These are phyloP conservation scores for Lasioglossum pauxillum DNA, from an alignment of 2,888 invertebrate species.

Conservation along the genomic window DNA sequence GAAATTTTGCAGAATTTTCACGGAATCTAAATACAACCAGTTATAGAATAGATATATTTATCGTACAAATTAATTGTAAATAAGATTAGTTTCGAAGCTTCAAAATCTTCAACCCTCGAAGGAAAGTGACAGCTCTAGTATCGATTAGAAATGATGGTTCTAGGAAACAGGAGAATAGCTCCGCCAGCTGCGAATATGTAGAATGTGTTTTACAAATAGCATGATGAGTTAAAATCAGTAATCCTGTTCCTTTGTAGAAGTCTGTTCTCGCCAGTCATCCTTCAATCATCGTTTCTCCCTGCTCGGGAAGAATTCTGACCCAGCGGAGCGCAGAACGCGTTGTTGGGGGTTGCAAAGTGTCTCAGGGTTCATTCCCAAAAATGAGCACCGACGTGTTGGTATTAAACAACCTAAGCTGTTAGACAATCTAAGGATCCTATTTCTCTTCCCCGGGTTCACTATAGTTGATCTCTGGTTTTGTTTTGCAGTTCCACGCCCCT, in stretches of 20 bases:
- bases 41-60: too few relatives aligned
- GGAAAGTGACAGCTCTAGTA: too few relatives aligned
- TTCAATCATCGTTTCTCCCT: conserved; percentile 32
- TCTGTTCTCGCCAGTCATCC: conserved; percentile 25
- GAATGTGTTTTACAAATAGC: not conserved
- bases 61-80: too few relatives aligned
- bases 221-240: not conserved
- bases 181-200: too few relatives aligned
- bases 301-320: conserved; percentile 9
- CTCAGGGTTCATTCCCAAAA: conserved; percentile 5
- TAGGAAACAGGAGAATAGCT: not conserved
- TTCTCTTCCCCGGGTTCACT: conserved; percentile 46
- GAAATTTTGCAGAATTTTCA: too few relatives aligned
- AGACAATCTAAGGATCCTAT: conserved; percentile 5
- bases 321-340: conserved; percentile 20
- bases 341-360: not conserved
- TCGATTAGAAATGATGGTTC: not conserved
- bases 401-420: not conserved
- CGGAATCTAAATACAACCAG: too few relatives aligned
- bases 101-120: too few relatives aligned
- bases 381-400: not conserved
- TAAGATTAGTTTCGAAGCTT: too few relatives aligned
- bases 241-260: conserved; percentile 29
- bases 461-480: conserved; percentile 65
- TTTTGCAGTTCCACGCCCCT: conserved; percentile 78